Conservation (phyloP, 2,113 vertebrate species). For the Synchiropus splendidus region DNA sequence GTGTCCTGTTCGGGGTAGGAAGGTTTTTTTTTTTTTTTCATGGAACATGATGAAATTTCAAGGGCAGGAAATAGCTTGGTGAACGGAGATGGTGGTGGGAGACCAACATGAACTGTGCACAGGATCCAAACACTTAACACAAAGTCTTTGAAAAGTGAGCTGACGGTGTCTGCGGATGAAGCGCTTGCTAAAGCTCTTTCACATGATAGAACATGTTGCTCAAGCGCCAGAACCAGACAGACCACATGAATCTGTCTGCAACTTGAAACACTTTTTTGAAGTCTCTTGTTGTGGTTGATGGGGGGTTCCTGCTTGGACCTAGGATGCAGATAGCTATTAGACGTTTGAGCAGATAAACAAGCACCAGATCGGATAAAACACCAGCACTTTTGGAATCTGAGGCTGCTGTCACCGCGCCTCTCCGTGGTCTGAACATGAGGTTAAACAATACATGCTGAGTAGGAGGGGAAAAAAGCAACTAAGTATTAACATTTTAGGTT, state of each 20-base stretch:
- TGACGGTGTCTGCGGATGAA: constrained; percentile 27
- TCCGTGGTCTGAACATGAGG: too few relatives aligned
- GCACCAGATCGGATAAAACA: too few relatives aligned
- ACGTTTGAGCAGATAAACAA: too few relatives aligned
- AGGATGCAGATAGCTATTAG: too few relatives aligned
- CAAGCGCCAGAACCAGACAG: constrained; percentile 11
- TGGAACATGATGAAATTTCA: constrained; percentile 46
- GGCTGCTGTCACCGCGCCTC: too few relatives aligned
- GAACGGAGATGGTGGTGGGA: constrained; percentile 6
- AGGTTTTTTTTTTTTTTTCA: constrained; percentile 9
- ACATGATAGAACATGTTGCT: constrained; percentile 39
- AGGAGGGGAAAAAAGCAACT: too few relatives aligned
- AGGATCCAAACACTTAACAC: constrained; percentile 12
- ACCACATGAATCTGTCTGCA: constrained; percentile 25
- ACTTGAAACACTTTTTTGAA: neutral
- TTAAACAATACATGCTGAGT: too few relatives aligned
- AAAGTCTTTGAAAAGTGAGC: constrained; percentile 24
- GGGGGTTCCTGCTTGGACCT: too few relatives aligned
- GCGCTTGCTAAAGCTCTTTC: constrained; percentile 36
- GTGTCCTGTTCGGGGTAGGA: constrained; percentile 29
- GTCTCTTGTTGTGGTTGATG: constrained; percentile 1
- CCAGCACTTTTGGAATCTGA: too few relatives aligned
- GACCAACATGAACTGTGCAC: constrained; percentile 24
- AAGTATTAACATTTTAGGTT: too few relatives aligned
- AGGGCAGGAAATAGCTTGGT: constrained; percentile 44